These are phyloP conservation scores for Camponotus vicinus DNA, from an alignment of 1,140 invertebrate species.

Conservation along the genomic window DNA sequence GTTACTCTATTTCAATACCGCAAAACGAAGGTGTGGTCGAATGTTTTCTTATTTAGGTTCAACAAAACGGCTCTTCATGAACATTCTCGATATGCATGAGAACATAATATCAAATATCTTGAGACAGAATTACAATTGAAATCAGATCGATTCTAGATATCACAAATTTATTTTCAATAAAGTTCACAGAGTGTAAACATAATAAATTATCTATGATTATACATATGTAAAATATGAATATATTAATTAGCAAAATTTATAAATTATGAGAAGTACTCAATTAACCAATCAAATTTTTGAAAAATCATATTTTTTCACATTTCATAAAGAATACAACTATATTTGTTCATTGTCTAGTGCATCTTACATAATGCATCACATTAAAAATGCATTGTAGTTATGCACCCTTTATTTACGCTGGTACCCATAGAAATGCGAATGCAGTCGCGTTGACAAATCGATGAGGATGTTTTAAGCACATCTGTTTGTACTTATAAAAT, in stretches of 20 bases:
- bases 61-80: conserved; percentile 23
- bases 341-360: background rate
- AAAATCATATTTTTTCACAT: background rate
- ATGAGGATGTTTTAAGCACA: conserved; percentile 28
- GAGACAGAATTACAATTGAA: background rate
- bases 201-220: background rate
- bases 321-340: background rate
- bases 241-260: background rate
- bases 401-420: conserved; percentile 11
- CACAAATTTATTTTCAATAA: background rate
- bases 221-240: background rate
- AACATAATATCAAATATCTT: conserved; percentile 36
- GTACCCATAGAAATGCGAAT: conserved; percentile 67
- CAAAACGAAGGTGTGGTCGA: conserved; percentile 74
- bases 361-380: background rate
- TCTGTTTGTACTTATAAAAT: background rate
- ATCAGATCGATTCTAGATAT: background rate
- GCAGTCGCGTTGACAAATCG: conserved; percentile 47
- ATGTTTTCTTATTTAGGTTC: conserved; percentile 48
- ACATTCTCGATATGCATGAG: background rate
- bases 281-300: background rate
- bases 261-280: background rate
- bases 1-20: conserved; percentile 74
- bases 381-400: background rate
- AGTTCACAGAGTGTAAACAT: background rate